Percentiles rank a stretch among this genome's conserved stretches.
Evolutionary conservation across 1,140 invertebrate genomes (phyloP).

Genomic region (Drosophila ficusphila): DNA sequence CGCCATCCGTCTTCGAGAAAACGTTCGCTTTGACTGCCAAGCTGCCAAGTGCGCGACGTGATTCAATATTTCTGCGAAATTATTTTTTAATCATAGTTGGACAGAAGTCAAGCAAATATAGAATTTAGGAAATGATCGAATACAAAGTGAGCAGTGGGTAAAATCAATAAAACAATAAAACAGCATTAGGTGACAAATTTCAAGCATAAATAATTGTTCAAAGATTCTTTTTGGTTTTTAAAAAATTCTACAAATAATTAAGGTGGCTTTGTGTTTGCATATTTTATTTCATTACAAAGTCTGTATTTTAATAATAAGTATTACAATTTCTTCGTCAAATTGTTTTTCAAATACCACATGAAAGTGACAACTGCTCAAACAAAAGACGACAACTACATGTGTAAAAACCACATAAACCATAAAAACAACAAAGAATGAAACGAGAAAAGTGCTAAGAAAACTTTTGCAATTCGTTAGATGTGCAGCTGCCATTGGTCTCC

Average conservation of each 20-base stretch:
- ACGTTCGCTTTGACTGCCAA: constrained; percentile 66
- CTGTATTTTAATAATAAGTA: too few species aligned
- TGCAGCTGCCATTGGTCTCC: constrained; percentile 62
- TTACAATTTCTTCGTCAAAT: too few species aligned
- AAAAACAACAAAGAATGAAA: constrained; percentile 26
- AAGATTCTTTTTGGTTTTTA: not conserved
- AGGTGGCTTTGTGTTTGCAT: too few species aligned
- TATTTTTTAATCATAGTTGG: constrained; percentile 71
- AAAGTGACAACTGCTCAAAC: not conserved
- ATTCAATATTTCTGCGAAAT: constrained; percentile 72
- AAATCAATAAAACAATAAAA: constrained; percentile 2
- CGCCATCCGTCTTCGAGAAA: constrained; percentile 73
- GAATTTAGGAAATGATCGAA: not conserved
- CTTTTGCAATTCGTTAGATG: constrained; percentile 70
- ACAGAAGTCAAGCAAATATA: constrained; percentile 27
- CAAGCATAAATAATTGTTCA: too few species aligned
- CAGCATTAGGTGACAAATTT: not conserved
- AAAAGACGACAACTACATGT: constrained; percentile 35
- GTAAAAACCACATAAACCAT: constrained; percentile 8
- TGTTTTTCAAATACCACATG: not conserved
- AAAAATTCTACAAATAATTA: too few species aligned
- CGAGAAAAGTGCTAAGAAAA: constrained; percentile 43
- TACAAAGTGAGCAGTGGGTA: not conserved
- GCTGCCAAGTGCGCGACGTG: constrained; percentile 58
- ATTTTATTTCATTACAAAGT: too few species aligned